Evolutionary conservation across 2,113 vertebrate species (phyloP), one percentile per base, ranked within the genome.

Genomic region (Hippotragus niger): DNA sequence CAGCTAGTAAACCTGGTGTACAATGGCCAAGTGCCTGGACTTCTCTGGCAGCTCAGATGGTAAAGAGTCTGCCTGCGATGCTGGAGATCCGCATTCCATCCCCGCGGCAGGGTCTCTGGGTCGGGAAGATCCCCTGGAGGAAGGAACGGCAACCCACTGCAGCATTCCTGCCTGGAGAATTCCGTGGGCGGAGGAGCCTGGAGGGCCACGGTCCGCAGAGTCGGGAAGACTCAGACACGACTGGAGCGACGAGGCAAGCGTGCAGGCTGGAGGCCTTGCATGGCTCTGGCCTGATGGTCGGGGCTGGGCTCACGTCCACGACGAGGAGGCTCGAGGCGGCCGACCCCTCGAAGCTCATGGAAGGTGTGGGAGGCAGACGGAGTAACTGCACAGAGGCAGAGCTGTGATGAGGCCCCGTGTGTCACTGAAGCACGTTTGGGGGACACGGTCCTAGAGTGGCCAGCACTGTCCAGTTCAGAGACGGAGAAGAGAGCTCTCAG

Each of bases 191-290:
- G 9, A 21, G 19, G 64, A 6, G 64, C 17, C n/a, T 36, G n/a
- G 19, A 36, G n/a, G 64, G 64, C n/a, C 36, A 17, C 1, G 2
- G 64, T 5, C n/a, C 5, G 2, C n/a, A 2, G 64, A 9, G 64
- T 36, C 5, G 1, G 17, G 3, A 19, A 36, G n/a, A 71, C n/a
- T 21, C 16, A 2, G 64, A 21, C 17, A 21, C 0, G 8, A 23
- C 64, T 11, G 64, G 15, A 21, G 64, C 17, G 5, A 3, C n/a
- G 0, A 36, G 19, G 64, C 64, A 36, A 23, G 64, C 9, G 1
- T 5, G 64, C n/a, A 36, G n/a, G 9, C 33, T 5, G 64, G 11
- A n/a, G n/a, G 17, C 33, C 33, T 21, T 1, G 7, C 12, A 6
- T 0, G 12, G 36, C 53, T 55, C 25, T 45, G 81, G 43, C 40